Conservation (phyloP, 1,140 invertebrate species). For the Bradynema listronoti region DNA sequence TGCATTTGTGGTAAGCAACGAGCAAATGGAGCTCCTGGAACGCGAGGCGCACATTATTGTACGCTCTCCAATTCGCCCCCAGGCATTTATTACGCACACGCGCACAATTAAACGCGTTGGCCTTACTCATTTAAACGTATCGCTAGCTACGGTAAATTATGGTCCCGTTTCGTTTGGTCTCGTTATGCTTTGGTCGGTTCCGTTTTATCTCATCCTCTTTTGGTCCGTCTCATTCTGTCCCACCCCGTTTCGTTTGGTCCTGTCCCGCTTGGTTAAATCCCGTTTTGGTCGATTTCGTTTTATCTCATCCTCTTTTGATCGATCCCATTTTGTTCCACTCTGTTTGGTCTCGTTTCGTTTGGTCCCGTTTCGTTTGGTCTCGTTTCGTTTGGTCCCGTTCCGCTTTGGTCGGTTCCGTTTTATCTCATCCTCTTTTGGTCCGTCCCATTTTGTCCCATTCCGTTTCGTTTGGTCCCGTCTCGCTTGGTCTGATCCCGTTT, state of each 20-base stretch:
- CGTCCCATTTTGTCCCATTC: background rate
- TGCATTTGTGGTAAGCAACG: slow-evolving; percentile 49
- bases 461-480: background rate
- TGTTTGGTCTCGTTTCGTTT: too few species aligned
- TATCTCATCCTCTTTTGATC: too few species aligned
- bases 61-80: slow-evolving; percentile 21
- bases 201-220: background rate
- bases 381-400: background rate
- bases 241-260: background rate
- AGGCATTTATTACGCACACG: slow-evolving; percentile 42
- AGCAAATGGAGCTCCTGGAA: slow-evolving; percentile 45
- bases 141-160: slow-evolving; percentile 19
- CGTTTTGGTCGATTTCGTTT: too few species aligned
- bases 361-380: slow-evolving; percentile 17
- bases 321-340: too few species aligned
- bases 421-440: background rate
- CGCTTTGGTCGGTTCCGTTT: background rate
- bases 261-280: background rate
- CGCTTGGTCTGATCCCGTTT: background rate
- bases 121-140: slow-evolving; percentile 44
- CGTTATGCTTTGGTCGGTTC: background rate
- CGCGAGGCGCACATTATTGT: slow-evolving; percentile 39
- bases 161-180: background rate
- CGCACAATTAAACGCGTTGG: slow-evolving; percentile 43
- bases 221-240: background rate